These are phyloP conservation scores for Cephonodes hylas DNA, from an alignment of 2,888 invertebrate species.

Conservation along the genomic window DNA sequence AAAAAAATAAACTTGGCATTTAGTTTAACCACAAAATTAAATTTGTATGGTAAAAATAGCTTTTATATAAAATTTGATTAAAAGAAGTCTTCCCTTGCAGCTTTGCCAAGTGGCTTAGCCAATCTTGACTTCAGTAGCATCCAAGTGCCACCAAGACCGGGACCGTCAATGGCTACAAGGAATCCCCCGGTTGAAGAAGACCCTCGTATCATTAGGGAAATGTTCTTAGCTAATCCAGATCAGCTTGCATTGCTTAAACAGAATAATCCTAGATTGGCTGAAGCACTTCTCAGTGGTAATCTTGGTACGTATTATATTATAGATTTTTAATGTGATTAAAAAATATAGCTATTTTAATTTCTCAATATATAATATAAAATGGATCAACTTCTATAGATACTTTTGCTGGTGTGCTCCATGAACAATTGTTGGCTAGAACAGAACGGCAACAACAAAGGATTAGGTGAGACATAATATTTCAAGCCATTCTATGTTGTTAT, in stretches of 20 bases:
- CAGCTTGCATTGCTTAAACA: slow-evolving; percentile 94
- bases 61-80: background rate
- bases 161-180: slow-evolving; percentile 61
- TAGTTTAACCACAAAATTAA: background rate
- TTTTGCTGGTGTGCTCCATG: slow-evolving; percentile 89
- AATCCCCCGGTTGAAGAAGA: slow-evolving; percentile 85
- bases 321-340: background rate
- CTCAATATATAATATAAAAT: slow-evolving; percentile 13
- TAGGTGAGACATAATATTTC: slow-evolving; percentile 46
- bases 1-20: slow-evolving; percentile 25
- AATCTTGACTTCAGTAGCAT: slow-evolving; percentile 93
- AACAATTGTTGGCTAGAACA: slow-evolving; percentile 90
- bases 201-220: slow-evolving; percentile 90
- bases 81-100: slow-evolving; percentile 48
- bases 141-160: slow-evolving; percentile 84
- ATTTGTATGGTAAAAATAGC: background rate
- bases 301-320: slow-evolving; percentile 77
- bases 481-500: too few species aligned
- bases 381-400: slow-evolving; percentile 79
- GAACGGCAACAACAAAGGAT: slow-evolving; percentile 91
- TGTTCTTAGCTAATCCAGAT: slow-evolving; percentile 94
- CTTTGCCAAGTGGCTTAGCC: slow-evolving; percentile 75
- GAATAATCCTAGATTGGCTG: slow-evolving; percentile 95
- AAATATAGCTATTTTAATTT: background rate
- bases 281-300: slow-evolving; percentile 92